Percentiles rank a stretch among this genome's conserved stretches.
phyloP scores from a whole-genome alignment of 2,797 vertebrate genomes.

The Gallinago stenura region DNA sequence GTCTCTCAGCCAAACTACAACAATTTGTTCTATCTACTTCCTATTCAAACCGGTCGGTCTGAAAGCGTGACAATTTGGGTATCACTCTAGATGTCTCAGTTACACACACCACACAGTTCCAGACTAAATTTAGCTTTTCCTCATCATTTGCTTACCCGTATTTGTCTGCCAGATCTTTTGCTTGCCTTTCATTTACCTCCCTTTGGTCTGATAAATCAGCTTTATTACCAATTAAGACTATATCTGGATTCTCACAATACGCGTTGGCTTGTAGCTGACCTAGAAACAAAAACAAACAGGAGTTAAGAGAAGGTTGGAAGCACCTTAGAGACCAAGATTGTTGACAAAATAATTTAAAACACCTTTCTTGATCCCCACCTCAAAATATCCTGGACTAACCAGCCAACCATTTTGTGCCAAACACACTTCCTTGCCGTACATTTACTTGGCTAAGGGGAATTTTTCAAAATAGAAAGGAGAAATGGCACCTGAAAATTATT shows the following conservation, averaged over 20 bases:
- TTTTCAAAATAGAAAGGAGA: neutral
- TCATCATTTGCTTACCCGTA: slow-evolving; percentile 82
- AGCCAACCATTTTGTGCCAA: neutral
- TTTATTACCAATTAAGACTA: slow-evolving; percentile 95
- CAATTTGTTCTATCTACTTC: neutral
- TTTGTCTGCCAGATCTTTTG: slow-evolving; percentile 93
- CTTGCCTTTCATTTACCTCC: slow-evolving; percentile 93
- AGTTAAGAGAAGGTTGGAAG: neutral
- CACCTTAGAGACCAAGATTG: rapidly evolving
- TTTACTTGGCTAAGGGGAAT: neutral
- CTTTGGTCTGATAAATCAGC: slow-evolving; percentile 92
- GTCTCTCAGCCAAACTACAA: neutral
- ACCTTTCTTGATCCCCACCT: neutral
- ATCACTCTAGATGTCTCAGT: neutral
- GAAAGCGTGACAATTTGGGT: rapidly evolving
- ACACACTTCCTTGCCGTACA: neutral
- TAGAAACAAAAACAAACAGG: slow-evolving; percentile 64
- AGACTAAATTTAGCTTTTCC: neutral
- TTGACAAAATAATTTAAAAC: neutral
- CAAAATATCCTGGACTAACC: neutral
- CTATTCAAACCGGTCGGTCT: too few species aligned
- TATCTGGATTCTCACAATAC: slow-evolving; percentile 96
- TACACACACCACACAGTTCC: neutral
- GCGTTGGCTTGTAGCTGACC: slow-evolving; percentile 97
- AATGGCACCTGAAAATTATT: neutral